phyloP scores from a whole-genome alignment of 2,113 vertebrate species.

The Gambusia affinis region DNA sequence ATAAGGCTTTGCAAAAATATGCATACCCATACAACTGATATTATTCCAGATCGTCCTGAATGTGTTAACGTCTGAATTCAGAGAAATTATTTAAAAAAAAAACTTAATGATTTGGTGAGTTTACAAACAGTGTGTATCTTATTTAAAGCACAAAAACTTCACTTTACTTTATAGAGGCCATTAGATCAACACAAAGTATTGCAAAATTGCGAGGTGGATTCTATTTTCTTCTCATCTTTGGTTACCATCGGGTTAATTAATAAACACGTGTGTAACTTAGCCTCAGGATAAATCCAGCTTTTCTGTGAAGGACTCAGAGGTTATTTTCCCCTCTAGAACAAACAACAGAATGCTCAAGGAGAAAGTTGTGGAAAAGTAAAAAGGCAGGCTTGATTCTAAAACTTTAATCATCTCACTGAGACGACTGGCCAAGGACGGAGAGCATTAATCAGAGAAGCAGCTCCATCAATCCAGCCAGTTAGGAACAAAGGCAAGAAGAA shows the following conservation, averaged over 20 bases:
- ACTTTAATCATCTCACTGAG: not conserved
- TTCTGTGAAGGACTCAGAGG: not conserved
- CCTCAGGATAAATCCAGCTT: not conserved
- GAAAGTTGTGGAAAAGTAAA: too few species aligned
- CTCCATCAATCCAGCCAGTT: not conserved
- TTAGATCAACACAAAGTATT: not conserved
- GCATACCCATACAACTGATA: not conserved
- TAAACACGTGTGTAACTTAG: too few species aligned
- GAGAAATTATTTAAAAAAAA: too few species aligned
- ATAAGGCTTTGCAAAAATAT: not conserved
- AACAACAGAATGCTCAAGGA: too few species aligned
- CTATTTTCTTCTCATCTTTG: too few species aligned
- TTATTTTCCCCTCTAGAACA: too few species aligned
- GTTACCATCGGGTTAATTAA: too few species aligned
- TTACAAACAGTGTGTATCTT: too few species aligned
- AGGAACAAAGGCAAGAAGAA: not conserved
- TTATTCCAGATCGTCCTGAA: too few species aligned
- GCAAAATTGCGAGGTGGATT: not conserved
- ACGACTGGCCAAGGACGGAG: not conserved
- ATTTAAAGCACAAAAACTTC: too few species aligned
- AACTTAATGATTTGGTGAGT: too few species aligned
- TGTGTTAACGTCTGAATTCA: too few species aligned
- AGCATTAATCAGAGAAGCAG: not conserved
- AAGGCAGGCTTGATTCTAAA: not conserved
- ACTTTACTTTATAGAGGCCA: not conserved